These are phyloP conservation scores for Tupaia tana DNA, from an alignment of 2,113 vertebrate genomes.

Conservation along the genomic window DNA sequence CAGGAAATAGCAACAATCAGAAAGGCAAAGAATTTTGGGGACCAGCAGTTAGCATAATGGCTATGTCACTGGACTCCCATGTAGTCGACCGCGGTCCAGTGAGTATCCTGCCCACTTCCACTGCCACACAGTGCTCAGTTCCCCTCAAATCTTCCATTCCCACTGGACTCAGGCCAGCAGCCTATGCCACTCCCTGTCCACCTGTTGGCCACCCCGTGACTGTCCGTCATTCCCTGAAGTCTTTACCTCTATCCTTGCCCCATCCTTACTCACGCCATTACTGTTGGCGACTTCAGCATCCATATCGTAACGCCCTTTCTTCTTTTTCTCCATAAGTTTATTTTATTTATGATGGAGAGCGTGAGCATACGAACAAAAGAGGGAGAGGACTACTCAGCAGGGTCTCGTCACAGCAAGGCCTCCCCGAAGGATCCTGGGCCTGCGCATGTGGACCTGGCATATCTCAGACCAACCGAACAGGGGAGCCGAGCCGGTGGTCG, in stretches of 20 bases:
- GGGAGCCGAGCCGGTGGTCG: no score
- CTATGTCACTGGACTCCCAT: no score
- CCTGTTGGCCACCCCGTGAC: background rate
- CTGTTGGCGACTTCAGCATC: background rate
- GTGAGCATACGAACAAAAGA: no score
- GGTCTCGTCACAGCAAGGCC: no score
- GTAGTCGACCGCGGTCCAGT: no score
- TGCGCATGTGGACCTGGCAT: no score
- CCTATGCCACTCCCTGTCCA: background rate
- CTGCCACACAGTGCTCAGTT: background rate
- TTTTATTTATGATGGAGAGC: no score
- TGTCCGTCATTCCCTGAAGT: no score
- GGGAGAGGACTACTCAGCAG: no score
- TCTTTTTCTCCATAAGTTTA: no score
- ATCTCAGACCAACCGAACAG: no score
- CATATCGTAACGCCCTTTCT: background rate
- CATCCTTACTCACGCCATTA: background rate
- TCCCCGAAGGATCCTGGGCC: no score
- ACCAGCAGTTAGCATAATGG: background rate
- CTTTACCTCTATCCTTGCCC: background rate
- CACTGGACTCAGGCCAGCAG: background rate
- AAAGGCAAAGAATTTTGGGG: background rate
- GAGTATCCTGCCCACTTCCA: background rate
- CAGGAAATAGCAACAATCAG: background rate
- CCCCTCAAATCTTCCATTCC: background rate